Conservation (phyloP, 2,888 invertebrate genomes). For the Cactoblastis cactorum region DNA sequence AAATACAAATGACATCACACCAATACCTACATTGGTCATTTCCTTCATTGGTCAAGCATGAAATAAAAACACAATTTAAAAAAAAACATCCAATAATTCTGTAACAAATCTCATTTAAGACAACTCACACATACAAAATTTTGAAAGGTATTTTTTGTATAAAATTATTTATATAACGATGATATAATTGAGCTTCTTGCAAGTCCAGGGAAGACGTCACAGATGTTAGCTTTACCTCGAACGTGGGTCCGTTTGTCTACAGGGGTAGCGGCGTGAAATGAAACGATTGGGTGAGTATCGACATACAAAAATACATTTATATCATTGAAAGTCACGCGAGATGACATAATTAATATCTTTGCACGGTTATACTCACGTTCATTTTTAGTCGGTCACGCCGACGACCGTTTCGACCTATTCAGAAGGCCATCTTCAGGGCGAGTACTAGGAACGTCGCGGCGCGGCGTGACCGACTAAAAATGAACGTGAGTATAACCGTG, state of each 20-base stretch:
- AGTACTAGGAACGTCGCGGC: no score
- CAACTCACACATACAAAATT: not conserved
- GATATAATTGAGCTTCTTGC: slow-evolving; percentile 2
- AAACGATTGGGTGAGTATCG: slow-evolving; percentile 32
- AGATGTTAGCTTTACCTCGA: slow-evolving; percentile 71
- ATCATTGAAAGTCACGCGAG: no score
- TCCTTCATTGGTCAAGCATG: not conserved
- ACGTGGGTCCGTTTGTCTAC: slow-evolving; percentile 75
- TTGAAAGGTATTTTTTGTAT: not conserved
- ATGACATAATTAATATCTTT: no score
- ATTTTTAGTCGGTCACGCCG: no score
- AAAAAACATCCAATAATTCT: not conserved
- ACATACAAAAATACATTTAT: not conserved
- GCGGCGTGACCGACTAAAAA: no score
- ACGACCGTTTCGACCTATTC: no score
- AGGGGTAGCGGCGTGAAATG: slow-evolving; percentile 64
- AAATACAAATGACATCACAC: not conserved
- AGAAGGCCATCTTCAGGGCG: no score
- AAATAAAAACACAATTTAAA: not conserved
- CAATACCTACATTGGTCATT: not conserved
- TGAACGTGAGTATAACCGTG: no score
- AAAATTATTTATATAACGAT: not conserved
- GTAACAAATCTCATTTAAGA: not conserved
- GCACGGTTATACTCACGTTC: no score
- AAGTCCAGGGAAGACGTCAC: slow-evolving; percentile 18